Percentiles rank a stretch among this genome's conserved stretches.
Conservation (phyloP, 1,140 invertebrate genomes). For the Heterodera carotae region DNA sequence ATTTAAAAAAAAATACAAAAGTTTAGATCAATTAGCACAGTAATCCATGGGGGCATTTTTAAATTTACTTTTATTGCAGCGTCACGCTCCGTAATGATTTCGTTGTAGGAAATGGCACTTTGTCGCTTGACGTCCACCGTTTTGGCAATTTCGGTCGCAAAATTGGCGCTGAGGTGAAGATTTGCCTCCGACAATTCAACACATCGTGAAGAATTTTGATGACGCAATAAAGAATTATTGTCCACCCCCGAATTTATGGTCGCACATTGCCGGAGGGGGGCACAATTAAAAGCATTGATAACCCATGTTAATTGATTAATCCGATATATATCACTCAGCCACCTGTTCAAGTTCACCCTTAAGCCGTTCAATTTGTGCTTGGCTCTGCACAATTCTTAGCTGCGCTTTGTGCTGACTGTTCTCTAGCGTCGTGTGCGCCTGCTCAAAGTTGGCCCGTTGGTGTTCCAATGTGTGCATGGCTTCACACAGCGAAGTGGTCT, state of each 20-base stretch:
- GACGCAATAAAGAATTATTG: too few species aligned
- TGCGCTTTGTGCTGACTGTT: constrained; percentile 18
- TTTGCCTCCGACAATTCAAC: constrained; percentile 21
- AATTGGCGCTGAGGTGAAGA: constrained; percentile 3
- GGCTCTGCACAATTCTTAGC: constrained; percentile 14
- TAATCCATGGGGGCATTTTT: too few species aligned
- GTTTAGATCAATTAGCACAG: not conserved
- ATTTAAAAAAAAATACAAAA: not conserved
- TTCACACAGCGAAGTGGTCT: constrained; percentile 4
- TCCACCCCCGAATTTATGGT: too few species aligned
- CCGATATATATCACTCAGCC: too few species aligned
- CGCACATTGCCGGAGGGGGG: too few species aligned
- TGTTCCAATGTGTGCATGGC: constrained; percentile 5
- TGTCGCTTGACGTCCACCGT: constrained; percentile 22
- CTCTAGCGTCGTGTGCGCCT: not conserved
- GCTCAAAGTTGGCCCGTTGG: constrained; percentile 18
- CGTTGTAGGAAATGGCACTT: not conserved
- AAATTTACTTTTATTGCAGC: constrained; percentile 23
- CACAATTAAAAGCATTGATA: too few species aligned
- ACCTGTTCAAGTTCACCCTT: not conserved
- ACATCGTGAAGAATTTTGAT: constrained; percentile 1
- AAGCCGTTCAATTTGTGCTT: constrained; percentile 3
- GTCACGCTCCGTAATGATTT: not conserved
- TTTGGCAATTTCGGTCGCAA: constrained; percentile 17
- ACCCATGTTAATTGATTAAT: too few species aligned